Percentiles rank a stretch among this genome's conserved stretches.
These are phyloP conservation scores for Botrylloides violaceus DNA, from an alignment of 23 tunicate genomes.

Conservation along the genomic window DNA sequence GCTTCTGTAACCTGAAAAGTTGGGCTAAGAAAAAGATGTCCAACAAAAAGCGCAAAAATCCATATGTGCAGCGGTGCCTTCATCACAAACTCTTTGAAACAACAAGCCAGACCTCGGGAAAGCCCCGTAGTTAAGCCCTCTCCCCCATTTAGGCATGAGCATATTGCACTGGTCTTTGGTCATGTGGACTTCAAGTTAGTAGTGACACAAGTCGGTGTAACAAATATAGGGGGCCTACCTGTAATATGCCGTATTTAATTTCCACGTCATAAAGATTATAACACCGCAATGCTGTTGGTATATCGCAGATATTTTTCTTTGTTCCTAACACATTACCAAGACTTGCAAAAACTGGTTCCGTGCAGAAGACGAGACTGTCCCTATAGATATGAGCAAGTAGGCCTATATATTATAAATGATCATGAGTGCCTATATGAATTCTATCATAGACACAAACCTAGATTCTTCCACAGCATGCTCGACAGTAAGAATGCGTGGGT, in stretches of 20 bases:
- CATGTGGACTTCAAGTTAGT: too few relatives aligned
- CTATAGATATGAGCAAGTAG: conserved; percentile 12
- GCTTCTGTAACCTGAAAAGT: conserved; percentile 61
- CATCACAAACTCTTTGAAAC: too few relatives aligned
- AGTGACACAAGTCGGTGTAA: too few relatives aligned
- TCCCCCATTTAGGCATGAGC: too few relatives aligned
- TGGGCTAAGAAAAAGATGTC: too few relatives aligned
- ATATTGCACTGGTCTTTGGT: too few relatives aligned
- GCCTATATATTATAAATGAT: not conserved
- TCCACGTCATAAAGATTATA: conserved; percentile 81
- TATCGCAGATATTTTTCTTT: conserved; percentile 34
- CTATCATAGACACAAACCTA: conserved; percentile 31
- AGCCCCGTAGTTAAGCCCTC: too few relatives aligned
- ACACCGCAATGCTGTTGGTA: conserved; percentile 33
- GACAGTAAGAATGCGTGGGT: conserved; percentile 85
- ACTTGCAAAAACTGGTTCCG: conserved; percentile 89
- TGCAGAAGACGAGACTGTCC: conserved; percentile 83
- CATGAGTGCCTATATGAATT: not conserved
- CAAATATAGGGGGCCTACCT: conserved; percentile 48
- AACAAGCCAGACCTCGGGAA: too few relatives aligned
- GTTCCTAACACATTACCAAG: conserved; percentile 79
- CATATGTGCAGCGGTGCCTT: too few relatives aligned
- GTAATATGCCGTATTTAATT: conserved; percentile 91
- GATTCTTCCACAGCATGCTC: conserved; percentile 91
- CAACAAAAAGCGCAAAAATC: too few relatives aligned